Evolutionary conservation across 2,888 invertebrate genomes (phyloP), one percentile per base, ranked within the genome.

Genomic region (Aromia moschata): DNA sequence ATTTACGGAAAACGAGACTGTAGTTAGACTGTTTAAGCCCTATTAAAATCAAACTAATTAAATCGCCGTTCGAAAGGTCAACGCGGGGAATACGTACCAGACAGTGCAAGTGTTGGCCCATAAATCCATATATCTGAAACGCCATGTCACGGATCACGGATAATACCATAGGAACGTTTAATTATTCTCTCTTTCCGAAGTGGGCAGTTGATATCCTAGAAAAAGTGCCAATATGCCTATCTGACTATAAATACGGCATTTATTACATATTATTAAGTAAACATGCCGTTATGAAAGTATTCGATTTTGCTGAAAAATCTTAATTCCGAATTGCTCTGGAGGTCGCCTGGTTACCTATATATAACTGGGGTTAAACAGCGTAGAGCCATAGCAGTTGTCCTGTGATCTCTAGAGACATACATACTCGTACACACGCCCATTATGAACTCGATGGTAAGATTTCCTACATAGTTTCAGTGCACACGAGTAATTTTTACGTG

Each of bases 371-470:
- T 25, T 25, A 14, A 30, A 14, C 25, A n/a, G 2, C 16, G 38
- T 5, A n/a, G 25, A 25, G 10, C 15, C 33, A 49, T 20, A 43
- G n/a, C 41, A 53, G 31, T 43, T 53, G 14, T 14, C 10, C 20
- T 40, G 10, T 25, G 43, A 25, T 25, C 25, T 43, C 31, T 47
- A n/a, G 11, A 17, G n/a, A 49, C 17, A 49, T n/a, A 25, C 49
- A 49, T 20, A 31, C 11, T 18, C 25, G 37, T 11, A 37, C 11
- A 25, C 38, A 49, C 40, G 17, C 17, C 41, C 17, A 47, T 12
- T 25, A 53, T 53, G 52, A 53, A 53, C 10, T 33, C 52, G 15
- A 18, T 53, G 52, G 52, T 53, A 53, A 53, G 52, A 43, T 4
- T 25, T 40, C n/a, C n/a, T n/a, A n/a, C n/a, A n/a, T n/a, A n/a